Base-by-base conservation (phyloP, 2,888 invertebrate genomes). In the Trachelus stipa region DNA sequence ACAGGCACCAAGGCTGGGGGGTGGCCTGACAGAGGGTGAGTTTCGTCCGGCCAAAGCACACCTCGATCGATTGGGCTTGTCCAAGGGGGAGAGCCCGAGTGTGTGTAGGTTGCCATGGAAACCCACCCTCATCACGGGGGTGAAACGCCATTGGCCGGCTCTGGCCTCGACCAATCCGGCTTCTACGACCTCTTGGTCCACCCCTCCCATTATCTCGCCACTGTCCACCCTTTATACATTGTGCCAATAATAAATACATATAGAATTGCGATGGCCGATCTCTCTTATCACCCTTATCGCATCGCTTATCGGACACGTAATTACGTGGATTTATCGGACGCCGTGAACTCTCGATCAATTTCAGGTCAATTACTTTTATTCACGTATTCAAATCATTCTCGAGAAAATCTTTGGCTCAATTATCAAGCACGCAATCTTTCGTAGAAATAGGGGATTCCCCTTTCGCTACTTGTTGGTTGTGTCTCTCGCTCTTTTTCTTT, bases 61-160 rank as follows among this genome's bases (percentile, higher is more conserved):
- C 91, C 91, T 91, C 91, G 91, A 91, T 91, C 91, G 91, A 91
- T 91, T 91, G 91, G 91, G 91, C 91, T 91, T 91, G 91, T 91
- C 91, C 91, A 90, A 90, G 90, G 89, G 89, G 90, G 90, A 87
- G 87, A 76, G 88, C 84, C 85, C 87, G 86, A 85, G 86, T 84
- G 83, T 85, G 81, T 81, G 83, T 77, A 86, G 85, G 91, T 91
- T 90, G 87, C 90, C 88, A 90, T 91, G 88, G 88, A 84, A 87
- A 91, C 91, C 84, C 88, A 89, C 89, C 89, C 89, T 89, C 87
- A 83, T 83, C 86, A 88, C 89, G 91, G 91, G 90, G 90, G 90
- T 90, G 91, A 90, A 90, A 86, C 90, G 90, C 91, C 91, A 91
- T 91, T 91, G 91, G 91, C 91, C 91, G 89, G 90, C 87, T 83